Percentiles rank a stretch among this genome's conserved stretches.
These are phyloP conservation scores for Orthosia incerta DNA, from an alignment of 2,888 invertebrate species.

Conservation along the genomic window DNA sequence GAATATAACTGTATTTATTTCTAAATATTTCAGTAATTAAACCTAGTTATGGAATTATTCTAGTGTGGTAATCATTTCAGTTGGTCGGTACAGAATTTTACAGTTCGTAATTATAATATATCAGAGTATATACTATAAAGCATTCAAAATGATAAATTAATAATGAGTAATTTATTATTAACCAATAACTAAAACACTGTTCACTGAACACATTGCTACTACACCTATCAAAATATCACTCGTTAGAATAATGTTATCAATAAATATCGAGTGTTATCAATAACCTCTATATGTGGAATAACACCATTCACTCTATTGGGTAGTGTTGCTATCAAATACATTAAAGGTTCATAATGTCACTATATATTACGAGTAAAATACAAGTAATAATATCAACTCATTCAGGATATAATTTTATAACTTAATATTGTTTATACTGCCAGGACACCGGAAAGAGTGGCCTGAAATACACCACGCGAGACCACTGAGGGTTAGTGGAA, in stretches of 20 bases:
- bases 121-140: not conserved
- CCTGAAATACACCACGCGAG: too few relatives aligned
- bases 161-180: slow-evolving; percentile 5
- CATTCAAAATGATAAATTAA: not conserved
- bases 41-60: too few relatives aligned
- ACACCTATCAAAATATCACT: slow-evolving; percentile 4
- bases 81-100: not conserved
- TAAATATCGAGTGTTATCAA: slow-evolving; percentile 12
- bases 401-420: not conserved
- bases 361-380: not conserved
- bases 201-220: not conserved
- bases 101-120: not conserved
- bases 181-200: slow-evolving; percentile 4
- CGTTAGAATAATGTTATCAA: slow-evolving; percentile 3
- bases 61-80: too few relatives aligned
- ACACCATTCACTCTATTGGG: not conserved
- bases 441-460: not conserved
- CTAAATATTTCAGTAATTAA: too few relatives aligned
- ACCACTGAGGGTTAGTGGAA: too few relatives aligned
- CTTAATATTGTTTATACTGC: too few relatives aligned
- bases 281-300: not conserved
- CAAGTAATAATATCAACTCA: not conserved
- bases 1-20: too few relatives aligned
- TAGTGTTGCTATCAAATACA: not conserved
- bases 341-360: not conserved